Conservation (phyloP, 2,888 invertebrate genomes). For the Danaus chrysippus region DNA sequence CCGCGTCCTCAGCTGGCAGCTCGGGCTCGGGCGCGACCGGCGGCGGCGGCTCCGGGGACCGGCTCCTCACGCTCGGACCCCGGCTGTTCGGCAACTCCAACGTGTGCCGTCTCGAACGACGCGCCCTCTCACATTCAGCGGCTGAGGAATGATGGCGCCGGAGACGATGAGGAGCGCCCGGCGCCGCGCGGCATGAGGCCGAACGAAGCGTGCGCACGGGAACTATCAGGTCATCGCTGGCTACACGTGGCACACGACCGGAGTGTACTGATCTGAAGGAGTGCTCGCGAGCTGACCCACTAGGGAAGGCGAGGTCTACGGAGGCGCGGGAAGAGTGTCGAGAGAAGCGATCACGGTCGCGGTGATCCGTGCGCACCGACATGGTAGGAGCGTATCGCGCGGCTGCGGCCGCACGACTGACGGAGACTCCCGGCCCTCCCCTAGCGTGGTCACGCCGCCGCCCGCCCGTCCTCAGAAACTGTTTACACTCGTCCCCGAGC, state of each 20-base stretch:
- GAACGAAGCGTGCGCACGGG: slow-evolving; percentile 72
- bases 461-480: slow-evolving; percentile 57
- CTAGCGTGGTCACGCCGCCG: slow-evolving; percentile 32
- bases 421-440: slow-evolving; percentile 41
- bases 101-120: slow-evolving; percentile 68
- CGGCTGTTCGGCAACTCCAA: slow-evolving; percentile 68
- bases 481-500: slow-evolving; percentile 70
- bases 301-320: slow-evolving; percentile 67
- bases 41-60: slow-evolving; percentile 65
- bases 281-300: slow-evolving; percentile 66
- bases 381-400: slow-evolving; percentile 73
- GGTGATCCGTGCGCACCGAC: slow-evolving; percentile 73
- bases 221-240: slow-evolving; percentile 74
- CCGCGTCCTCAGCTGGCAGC: slow-evolving; percentile 74
- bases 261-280: slow-evolving; percentile 73
- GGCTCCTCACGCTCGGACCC: slow-evolving; percentile 69
- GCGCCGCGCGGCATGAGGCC: slow-evolving; percentile 68
- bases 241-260: slow-evolving; percentile 65
- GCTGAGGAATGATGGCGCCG: slow-evolving; percentile 74
- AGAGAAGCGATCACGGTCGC: slow-evolving; percentile 72
- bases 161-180: slow-evolving; percentile 69
- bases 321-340: slow-evolving; percentile 75
- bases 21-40: slow-evolving; percentile 61
- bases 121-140: slow-evolving; percentile 72
- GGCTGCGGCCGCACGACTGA: slow-evolving; percentile 74